Evolutionary conservation across 2,113 vertebrate genomes (phyloP).

Genomic region (Pteropus alecto): DNA sequence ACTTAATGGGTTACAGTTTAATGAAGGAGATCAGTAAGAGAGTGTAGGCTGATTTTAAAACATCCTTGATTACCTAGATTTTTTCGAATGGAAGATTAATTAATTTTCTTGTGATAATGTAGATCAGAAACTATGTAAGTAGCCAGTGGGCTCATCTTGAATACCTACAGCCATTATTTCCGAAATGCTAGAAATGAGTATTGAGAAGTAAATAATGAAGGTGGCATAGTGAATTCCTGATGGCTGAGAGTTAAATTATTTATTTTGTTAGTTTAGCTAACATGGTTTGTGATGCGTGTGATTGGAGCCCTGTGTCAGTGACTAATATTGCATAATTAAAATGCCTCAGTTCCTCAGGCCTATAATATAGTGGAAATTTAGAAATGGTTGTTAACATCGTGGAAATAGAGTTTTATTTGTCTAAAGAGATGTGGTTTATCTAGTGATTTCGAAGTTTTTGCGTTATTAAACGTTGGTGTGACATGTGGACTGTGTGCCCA

Average conservation of each 20-base stretch:
- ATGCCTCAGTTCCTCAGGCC: constrained; percentile 32
- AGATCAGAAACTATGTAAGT: constrained; percentile 51
- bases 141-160: constrained; percentile 23
- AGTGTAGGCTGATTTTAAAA: constrained; percentile 18
- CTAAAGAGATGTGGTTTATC: background rate
- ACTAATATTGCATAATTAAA: constrained; percentile 70
- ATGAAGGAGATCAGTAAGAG: background rate
- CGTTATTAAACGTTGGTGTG: background rate
- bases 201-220: constrained; percentile 78
- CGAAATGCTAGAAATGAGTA: constrained; percentile 68
- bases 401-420: constrained; percentile 21
- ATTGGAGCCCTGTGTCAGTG: constrained; percentile 69
- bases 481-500: accelerated
- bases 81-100: background rate
- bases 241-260: constrained; percentile 79
- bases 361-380: constrained; percentile 40
- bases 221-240: constrained; percentile 65
- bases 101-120: constrained; percentile 4
- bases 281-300: constrained; percentile 75
- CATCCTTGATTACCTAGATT: background rate
- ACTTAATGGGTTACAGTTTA: constrained; percentile 48
- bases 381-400: background rate
- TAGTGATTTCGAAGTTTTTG: background rate
- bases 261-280: constrained; percentile 75
- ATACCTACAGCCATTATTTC: constrained; percentile 61